A percentile compares a stretch with the other conserved stretches of the same genome.
phyloP scores from a whole-genome alignment of 35 echinoderm and acorn worm genomes.

The Lytechinus variegatus region DNA sequence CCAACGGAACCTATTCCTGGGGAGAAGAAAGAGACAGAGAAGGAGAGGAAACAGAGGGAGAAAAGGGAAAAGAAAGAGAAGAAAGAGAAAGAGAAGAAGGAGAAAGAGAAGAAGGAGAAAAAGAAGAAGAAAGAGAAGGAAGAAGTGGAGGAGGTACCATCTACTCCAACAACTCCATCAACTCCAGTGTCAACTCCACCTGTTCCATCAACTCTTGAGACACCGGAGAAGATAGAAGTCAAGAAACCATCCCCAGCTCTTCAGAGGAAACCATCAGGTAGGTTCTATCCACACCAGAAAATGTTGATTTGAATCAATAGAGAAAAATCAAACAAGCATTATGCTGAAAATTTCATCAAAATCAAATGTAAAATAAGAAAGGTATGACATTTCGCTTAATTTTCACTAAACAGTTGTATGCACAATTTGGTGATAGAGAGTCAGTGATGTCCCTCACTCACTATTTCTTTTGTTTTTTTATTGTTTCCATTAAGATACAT shows the following conservation, averaged over 20 bases:
- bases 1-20: neutral
- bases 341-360: too few species aligned
- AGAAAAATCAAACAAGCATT: too few species aligned
- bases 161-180: neutral
- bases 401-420: too few species aligned
- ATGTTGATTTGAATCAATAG: too few species aligned
- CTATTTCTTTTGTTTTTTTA: too few species aligned
- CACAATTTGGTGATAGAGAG: too few species aligned
- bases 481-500: too few species aligned
- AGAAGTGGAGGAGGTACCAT: neutral
- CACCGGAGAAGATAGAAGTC: neutral
- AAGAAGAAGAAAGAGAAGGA: slow-evolving; percentile 9
- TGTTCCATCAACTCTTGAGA: neutral
- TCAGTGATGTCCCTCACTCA: too few species aligned
- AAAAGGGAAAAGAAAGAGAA: slow-evolving; percentile 23
- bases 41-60: slow-evolving; percentile 19
- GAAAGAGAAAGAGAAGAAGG: slow-evolving; percentile 23
- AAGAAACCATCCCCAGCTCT: neutral
- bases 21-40: slow-evolving; percentile 31
- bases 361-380: too few species aligned
- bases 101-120: too few species aligned
- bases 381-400: too few species aligned
- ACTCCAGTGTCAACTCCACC: neutral
- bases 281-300: too few species aligned
- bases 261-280: slow-evolving; percentile 41